Base-by-base conservation (phyloP, 2,113 vertebrate genomes). In the Misgurnus mizolepis region DNA sequence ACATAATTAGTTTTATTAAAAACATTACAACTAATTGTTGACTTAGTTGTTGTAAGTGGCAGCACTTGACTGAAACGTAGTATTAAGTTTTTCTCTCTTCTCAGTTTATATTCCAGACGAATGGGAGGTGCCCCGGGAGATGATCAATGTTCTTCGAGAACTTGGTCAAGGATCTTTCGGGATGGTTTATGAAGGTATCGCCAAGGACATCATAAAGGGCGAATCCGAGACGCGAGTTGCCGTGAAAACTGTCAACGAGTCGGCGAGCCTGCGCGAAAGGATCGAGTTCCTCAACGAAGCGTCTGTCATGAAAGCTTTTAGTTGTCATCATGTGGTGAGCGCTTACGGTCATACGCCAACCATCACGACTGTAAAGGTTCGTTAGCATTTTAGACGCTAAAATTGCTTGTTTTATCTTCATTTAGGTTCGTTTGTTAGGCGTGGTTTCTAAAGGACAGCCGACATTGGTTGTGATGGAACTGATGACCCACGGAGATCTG, bases 231-330 rank as follows among this genome's bases (percentile, higher is more conserved):
- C 94, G 0, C 94, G 91, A 0, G 98, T 99, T 3, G 98, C 98
- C 0, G 96, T 99, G 80, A 99, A 99, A 89, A 98, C 98, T 0
- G 98, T 99, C 27, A 99, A 99, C 1, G 97, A 99, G 62, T 94
- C 95, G 0, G 96, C 97, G 83, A 99, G 95, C 80, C 93, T 99
- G 74, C 93, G 97, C 0, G 97, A 99, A 88, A 94, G 98, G 76
- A 99, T 99, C 0, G 97, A 99, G 92, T 99, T 99, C 90, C 92
- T 99, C 62, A 99, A 98, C 0, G 98, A 99, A 82, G 98, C 98
- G 6, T 99, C 98, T 0, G 98, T 99, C 82, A 99, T 99, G 97
- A 99, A 99, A 85, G 96, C 94, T 0, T 99, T 99, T 92, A 97
- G 88, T 91, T 99, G 98, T 88, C 98, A 99, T 86, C 98, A 99